These are phyloP conservation scores for Pao palembangensis DNA, from an alignment of 2,113 vertebrate genomes.

Conservation along the genomic window DNA sequence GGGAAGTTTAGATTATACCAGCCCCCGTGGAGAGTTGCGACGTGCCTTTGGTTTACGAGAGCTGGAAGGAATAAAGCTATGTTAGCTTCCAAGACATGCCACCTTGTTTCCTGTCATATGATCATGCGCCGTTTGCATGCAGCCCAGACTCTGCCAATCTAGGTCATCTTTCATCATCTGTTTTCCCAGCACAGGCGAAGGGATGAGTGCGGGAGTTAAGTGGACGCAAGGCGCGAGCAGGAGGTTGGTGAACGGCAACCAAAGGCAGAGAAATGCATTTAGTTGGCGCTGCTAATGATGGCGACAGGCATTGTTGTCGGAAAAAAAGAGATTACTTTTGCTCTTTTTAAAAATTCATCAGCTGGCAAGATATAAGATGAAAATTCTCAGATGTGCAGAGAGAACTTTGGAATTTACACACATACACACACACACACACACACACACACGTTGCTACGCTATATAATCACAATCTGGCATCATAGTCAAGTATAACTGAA, in stretches of 20 bases:
- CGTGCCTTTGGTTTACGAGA: slow-evolving; percentile 53
- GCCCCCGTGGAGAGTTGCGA: slow-evolving; percentile 40
- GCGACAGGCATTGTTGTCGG: neutral
- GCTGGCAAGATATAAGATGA: slow-evolving; percentile 3
- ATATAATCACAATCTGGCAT: no score
- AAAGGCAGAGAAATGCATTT: slow-evolving; percentile 11
- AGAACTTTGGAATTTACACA: neutral
- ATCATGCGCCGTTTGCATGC: slow-evolving; percentile 31
- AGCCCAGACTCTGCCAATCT: slow-evolving; percentile 54
- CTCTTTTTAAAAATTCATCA: neutral
- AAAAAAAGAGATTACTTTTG: no score
- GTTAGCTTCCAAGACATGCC: slow-evolving; percentile 48
- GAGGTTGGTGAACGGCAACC: slow-evolving; percentile 6
- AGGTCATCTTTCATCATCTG: slow-evolving; percentile 69
- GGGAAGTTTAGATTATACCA: slow-evolving; percentile 50
- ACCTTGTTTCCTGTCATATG: slow-evolving; percentile 54
- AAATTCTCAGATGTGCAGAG: neutral
- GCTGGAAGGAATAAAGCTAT: slow-evolving; percentile 50
- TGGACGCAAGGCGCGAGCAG: slow-evolving; percentile 40
- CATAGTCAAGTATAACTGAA: no score
- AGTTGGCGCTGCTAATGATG: slow-evolving; percentile 36
- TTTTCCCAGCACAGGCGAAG: slow-evolving; percentile 36
- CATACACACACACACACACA: neutral
- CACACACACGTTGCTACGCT: neutral
- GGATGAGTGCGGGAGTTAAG: slow-evolving; percentile 48